A percentile compares a stretch with the other conserved stretches of the same genome.
Conservation (phyloP, 2,888 invertebrate genomes). For the Ophonus ardosiacus region DNA sequence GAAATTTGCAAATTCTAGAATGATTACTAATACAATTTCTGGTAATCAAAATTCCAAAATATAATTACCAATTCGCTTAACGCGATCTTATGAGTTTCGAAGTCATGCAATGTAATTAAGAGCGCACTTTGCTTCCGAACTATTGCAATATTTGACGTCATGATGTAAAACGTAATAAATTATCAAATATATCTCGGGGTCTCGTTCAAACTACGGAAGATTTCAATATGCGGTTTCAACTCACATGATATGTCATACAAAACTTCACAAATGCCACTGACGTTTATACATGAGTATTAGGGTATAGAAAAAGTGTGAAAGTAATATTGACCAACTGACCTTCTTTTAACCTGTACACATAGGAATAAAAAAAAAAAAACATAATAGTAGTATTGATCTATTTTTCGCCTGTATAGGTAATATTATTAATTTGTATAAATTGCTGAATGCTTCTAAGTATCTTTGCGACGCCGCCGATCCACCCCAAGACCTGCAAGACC, state of each 20-base stretch:
- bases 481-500: no score
- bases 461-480: no score
- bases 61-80: background rate
- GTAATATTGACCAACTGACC: background rate
- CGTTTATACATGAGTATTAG: background rate
- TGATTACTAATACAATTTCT: background rate
- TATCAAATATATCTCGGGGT: background rate
- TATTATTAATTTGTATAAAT: no score
- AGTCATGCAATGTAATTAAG: constrained; percentile 8
- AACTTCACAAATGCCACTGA: no score
- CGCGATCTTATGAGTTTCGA: background rate
- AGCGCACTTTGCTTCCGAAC: constrained; percentile 22
- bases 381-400: background rate
- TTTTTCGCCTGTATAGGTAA: background rate
- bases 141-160: constrained; percentile 9
- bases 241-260: background rate
- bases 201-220: background rate
- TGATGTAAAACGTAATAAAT: constrained; percentile 21
- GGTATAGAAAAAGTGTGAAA: background rate
- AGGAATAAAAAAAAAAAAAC: background rate
- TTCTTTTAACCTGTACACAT: background rate
- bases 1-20: background rate
- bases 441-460: no score
- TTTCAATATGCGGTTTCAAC: background rate
- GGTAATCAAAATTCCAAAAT: background rate